phyloP scores from a whole-genome alignment of 2,888 invertebrate genomes.

The Drosophila antonietae region DNA sequence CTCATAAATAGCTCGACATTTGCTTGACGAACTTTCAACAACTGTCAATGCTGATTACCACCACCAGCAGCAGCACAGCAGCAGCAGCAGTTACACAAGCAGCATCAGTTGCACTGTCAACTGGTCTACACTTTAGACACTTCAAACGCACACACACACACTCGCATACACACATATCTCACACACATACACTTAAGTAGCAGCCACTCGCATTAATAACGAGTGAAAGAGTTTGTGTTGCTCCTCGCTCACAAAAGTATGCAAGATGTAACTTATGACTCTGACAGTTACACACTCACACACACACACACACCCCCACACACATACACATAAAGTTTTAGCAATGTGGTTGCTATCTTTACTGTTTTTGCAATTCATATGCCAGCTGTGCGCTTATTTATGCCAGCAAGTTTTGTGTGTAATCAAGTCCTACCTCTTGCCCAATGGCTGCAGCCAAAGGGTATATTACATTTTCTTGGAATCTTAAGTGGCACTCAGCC shows the following conservation, averaged over 20 bases:
- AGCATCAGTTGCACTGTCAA: constrained; percentile 25
- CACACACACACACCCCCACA: constrained; percentile 16
- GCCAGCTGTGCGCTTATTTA: constrained; percentile 70
- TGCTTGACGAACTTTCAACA: constrained; percentile 64
- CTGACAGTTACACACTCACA: constrained; percentile 24
- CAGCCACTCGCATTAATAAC: constrained; percentile 68
- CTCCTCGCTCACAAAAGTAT: constrained; percentile 56
- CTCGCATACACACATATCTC: constrained; percentile 4
- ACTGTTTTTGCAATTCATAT: constrained; percentile 63
- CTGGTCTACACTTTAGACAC: constrained; percentile 26
- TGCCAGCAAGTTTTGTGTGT: constrained; percentile 60
- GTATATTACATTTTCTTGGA: constrained; percentile 11
- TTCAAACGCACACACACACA: constrained; percentile 10
- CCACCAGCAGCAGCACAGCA: constrained; percentile 28
- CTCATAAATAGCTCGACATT: constrained; percentile 48
- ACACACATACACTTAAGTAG: constrained; percentile 41
- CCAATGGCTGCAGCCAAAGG: neutral
- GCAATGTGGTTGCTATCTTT: constrained; percentile 67
- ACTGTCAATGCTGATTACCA: constrained; percentile 73
- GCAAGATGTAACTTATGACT: constrained; percentile 63
- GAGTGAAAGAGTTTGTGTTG: constrained; percentile 58
- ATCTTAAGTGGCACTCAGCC: constrained; percentile 1
- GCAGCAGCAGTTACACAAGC: constrained; percentile 1
- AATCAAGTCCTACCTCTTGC: constrained; percentile 50
- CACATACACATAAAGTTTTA: constrained; percentile 50